Evolutionary conservation across 2,113 vertebrate genomes (phyloP), one percentile per base, ranked within the genome.

Genomic region (Sphaerodactylus townsendi): DNA sequence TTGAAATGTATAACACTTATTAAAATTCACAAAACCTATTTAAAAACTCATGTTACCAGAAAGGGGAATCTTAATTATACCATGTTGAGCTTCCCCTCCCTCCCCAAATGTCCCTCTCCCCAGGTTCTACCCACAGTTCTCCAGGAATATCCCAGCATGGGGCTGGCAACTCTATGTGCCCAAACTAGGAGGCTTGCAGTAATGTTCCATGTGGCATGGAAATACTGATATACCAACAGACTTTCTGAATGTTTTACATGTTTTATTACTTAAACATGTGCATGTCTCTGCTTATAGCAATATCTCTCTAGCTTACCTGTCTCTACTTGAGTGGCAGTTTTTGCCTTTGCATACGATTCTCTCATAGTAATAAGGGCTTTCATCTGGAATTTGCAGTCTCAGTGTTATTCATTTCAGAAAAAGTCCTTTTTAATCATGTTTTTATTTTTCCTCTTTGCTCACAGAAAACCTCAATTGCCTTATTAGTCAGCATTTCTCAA

Each of bases 401-500:
- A 94, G 87, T 90, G 85, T 84, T 93, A 90, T 87, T 95, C 88
- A 89, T 94, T 94, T 95, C 92, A 94, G 76, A 72, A 84, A 95
- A 89, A 90, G 83, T 82, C 69, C 87, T 41, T 94, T 94, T 95
- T 92, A 94, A 93, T 94, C 92, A 93, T 86, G 79, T 92, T 93
- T 94, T 70, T 91, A 85, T 94, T 91, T 92, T 92, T 89, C 86
- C 86, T 92, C 91, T 82, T 91, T 28, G 25, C 92, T 93, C 87
- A 91, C 69, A 90, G 89, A 91, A 94, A 93, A 90, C 90, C 90
- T 93, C 93, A 93, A 92, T 93, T 92, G 94, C 88, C 89, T 93
- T 94, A 95, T 95, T 94, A 94, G 94, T 95, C 94, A 95, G 94
- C 95, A 93, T 91, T 95, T 96, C 92, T 94, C 88, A 94, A 89